These are phyloP conservation scores for Hemibagrus guttatus DNA, from an alignment of 2,797 vertebrate species.

Conservation along the genomic window DNA sequence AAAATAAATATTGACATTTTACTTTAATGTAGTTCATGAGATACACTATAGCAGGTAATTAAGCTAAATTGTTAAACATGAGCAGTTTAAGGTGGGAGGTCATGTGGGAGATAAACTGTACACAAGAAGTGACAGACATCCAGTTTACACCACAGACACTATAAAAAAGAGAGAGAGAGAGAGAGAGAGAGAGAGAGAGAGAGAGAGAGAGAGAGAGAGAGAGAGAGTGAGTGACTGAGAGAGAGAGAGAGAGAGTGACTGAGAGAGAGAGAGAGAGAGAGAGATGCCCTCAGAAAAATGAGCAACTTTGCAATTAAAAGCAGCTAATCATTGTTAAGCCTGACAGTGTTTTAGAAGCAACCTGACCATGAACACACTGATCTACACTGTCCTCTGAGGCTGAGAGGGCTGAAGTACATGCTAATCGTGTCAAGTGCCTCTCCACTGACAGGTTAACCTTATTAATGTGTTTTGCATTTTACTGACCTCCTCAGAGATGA, in stretches of 20 bases:
- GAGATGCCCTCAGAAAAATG: neutral
- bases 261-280: neutral
- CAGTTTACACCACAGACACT: neutral
- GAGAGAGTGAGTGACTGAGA: neutral
- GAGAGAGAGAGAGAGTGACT: neutral
- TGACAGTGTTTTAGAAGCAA: neutral
- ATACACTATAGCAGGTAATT: no score
- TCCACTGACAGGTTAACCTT: slow-evolving; percentile 1
- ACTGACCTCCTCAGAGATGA: neutral
- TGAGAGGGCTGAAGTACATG: neutral
- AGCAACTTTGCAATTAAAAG: neutral
- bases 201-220: neutral
- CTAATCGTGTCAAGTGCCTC: neutral
- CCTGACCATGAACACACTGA: neutral
- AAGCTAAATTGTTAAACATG: neutral
- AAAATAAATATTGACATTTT: neutral
- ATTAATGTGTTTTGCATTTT: neutral
- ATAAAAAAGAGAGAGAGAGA: neutral
- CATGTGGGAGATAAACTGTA: neutral
- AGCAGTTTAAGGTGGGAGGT: neutral
- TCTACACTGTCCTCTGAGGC: neutral
- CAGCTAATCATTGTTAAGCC: neutral
- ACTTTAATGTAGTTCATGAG: neutral
- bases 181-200: neutral
- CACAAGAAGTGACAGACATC: neutral